Conservation (phyloP, 2,888 invertebrate species). For the Horisme vitalbata region DNA sequence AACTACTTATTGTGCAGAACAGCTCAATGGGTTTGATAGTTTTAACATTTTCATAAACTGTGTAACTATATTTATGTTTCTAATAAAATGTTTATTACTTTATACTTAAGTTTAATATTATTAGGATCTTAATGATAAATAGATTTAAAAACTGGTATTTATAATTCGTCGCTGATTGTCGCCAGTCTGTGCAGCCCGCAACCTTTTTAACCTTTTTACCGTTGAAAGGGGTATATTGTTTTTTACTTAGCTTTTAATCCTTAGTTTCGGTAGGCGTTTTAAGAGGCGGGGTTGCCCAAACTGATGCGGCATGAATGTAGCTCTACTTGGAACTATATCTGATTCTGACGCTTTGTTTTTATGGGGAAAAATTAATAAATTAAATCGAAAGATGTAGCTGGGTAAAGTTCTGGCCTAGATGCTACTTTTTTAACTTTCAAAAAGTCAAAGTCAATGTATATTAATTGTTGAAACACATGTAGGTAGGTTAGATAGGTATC, state of each 20-base stretch:
- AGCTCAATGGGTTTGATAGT: too few relatives aligned
- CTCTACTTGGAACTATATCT: conserved; percentile 41
- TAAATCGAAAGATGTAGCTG: too few relatives aligned
- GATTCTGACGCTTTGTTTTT: conserved; percentile 4
- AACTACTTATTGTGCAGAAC: too few relatives aligned
- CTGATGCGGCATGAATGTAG: conserved; percentile 41
- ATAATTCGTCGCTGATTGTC: conserved; percentile 31
- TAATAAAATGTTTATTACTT: too few relatives aligned
- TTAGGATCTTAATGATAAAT: background rate
- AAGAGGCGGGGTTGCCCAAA: conserved; percentile 60
- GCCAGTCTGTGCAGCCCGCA: conserved; percentile 40
- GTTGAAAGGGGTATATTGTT: conserved; percentile 71
- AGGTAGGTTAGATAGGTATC: too few relatives aligned
- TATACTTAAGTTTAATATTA: too few relatives aligned
- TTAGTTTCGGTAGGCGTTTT: conserved; percentile 75
- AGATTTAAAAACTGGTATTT: background rate
- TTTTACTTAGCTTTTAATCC: conserved; percentile 65
- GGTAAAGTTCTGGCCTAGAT: too few relatives aligned
- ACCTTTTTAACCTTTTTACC: conserved; percentile 55
- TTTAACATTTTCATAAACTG: too few relatives aligned
- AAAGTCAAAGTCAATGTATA: too few relatives aligned
- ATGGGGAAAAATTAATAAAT: background rate
- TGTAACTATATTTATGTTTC: too few relatives aligned
- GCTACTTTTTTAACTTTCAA: too few relatives aligned
- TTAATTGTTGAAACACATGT: too few relatives aligned